Evolutionary conservation across 2,113 vertebrate genomes (phyloP), one percentile per base, ranked within the genome.

Genomic region (Ochotona curzoniae): DNA sequence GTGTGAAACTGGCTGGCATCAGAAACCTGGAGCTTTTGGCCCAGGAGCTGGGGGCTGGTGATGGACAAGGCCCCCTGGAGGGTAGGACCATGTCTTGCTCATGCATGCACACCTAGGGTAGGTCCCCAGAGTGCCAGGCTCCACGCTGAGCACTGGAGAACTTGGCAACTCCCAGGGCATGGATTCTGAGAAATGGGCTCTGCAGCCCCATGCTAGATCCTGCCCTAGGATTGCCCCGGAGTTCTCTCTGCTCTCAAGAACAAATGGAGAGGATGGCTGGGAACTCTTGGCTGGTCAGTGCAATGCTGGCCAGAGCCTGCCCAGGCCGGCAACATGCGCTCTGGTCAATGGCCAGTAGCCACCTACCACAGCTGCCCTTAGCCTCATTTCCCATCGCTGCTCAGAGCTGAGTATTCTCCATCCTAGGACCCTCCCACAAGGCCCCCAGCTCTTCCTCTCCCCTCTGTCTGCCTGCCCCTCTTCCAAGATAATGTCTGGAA

Each of bases 1-100:
- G 80, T n/a, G n/a, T 38, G 35, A 80, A 13, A 7, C 15, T 49
- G 63, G 30, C 92, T 75, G 61, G 66, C 7, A 9, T 51, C 64
- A 20, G 83, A 67, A 61, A 10, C 47, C 15, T 32, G 18, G 51
- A 38, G 9, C 28, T 26, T 1, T 2, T 4, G 11, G 23, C 5
- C 74, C 61, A 61, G 67, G 80, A 38, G 8, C 12, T 69, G 80
- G 35, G 38, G 1, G 28, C 47, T 5, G n/a, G 64, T 51, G 54
- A 17, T 15, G 17, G 12, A 14, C 54, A 57, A 57, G 54, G 18
- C 54, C 13, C 2, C 51, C 21, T 21, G 20, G 67, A 14, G 38
- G 11, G 8, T 12, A n/a, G 64, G n/a, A 8, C 70, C 0, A 0
- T 28, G 21, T 57, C 64, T 25, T 0, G 7, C 5, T 12, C 35